phyloP scores from a whole-genome alignment of 2,888 invertebrate genomes.

The Acanthosepion esculentum region DNA sequence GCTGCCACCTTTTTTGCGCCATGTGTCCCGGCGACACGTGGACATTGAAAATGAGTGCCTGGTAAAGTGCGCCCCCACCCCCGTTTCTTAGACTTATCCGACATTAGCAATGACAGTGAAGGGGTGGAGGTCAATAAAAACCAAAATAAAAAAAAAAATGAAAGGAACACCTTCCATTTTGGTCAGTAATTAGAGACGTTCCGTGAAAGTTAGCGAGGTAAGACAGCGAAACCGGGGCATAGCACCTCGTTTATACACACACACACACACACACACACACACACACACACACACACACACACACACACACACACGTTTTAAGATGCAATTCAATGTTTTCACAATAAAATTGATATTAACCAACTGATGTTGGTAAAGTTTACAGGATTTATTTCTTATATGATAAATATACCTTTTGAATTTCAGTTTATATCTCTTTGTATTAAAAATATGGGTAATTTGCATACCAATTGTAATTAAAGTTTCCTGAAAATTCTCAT shows the following conservation, averaged over 20 bases:
- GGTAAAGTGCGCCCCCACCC: not conserved
- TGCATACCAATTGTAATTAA: too few relatives aligned
- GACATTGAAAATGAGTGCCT: not conserved
- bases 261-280: too few relatives aligned
- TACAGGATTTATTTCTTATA: too few relatives aligned
- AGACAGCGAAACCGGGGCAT: not conserved
- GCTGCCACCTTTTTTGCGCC: not conserved
- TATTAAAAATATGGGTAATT: too few relatives aligned
- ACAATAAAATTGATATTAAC: too few relatives aligned
- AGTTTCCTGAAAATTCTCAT: too few relatives aligned
- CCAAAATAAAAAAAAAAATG: not conserved
- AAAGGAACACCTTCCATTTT: not conserved
- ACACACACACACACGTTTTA: too few relatives aligned
- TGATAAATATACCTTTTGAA: too few relatives aligned
- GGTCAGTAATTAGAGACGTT: not conserved
- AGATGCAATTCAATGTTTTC: too few relatives aligned
- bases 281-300: too few relatives aligned
- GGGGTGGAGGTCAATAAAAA: not conserved
- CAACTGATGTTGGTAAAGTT: too few relatives aligned
- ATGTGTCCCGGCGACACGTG: not conserved
- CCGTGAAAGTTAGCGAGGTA: not conserved
- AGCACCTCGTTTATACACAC: not conserved
- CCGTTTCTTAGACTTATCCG: not conserved
- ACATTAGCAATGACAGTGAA: not conserved
- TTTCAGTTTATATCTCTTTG: too few relatives aligned